Base-by-base conservation (phyloP, 2,797 vertebrate species). In the Poliocrania exsul region DNA sequence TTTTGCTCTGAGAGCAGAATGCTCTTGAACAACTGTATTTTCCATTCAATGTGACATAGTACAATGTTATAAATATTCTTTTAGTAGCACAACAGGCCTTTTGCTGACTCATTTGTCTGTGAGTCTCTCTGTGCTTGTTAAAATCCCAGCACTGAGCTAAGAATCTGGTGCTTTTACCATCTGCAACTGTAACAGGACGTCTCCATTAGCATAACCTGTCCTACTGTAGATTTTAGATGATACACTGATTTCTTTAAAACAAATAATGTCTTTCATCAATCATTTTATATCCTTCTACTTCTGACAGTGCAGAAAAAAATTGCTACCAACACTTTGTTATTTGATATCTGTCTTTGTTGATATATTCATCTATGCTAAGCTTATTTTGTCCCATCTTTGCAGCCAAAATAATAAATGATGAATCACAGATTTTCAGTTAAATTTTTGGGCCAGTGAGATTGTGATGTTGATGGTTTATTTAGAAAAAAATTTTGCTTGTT, bases 91-190 rank as follows among this genome's bases (percentile, higher is more conserved):
- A 78, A 70, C 31, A 20, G 81, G 64, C 66, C 38, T 35, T 87
- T 93, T 92, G 38, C 77, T 75, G 69, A 71, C 57, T 92, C 29
- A 46, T 64, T 83, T 65, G 6, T 12, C 40, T 50, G 31, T 23
- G 72, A 80, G 61, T 65, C 50, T 64, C 53, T 50, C 58, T 40
- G 11, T 81, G 40, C 37, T 70, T 67, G 77, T 75, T 75, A 90
- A 95, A 93, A 79, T 75, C 88, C 57, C 60, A 94, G 81, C 56
- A 60, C 73, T 66, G 58, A 65, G 67, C 44, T 47, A 69, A 85
- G 5, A 37, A 61, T n/a, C n/a, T 28, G 31, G 13, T 37, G 29
- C 38, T 65, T 64, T 57, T 80, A 58, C 38, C 85, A 89, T 49
- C 67, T 95, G 77, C 19, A 86, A 49, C 25, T 28, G 23, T 8